Evolutionary conservation across 2,797 vertebrate genomes (phyloP).

Genomic region (Xenopus petersii): DNA sequence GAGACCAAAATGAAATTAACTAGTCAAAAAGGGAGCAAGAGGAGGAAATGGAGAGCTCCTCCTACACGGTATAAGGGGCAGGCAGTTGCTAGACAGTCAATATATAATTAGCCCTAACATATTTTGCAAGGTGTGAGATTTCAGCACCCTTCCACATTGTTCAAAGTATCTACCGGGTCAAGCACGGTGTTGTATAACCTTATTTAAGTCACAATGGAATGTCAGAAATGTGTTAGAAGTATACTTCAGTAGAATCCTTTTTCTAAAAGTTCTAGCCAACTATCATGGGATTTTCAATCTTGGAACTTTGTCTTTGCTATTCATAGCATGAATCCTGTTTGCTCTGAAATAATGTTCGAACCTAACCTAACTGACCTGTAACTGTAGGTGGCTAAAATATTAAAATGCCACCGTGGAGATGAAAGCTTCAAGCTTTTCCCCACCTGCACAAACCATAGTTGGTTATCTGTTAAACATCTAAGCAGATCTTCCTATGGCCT

Average conservation of each 20-base stretch:
- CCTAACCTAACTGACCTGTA: neutral
- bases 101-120: neutral
- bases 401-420: too few species aligned
- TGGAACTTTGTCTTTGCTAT: neutral
- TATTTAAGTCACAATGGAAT: constrained; percentile 5
- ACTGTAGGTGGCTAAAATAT: too few species aligned
- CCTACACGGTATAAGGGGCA: neutral
- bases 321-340: neutral
- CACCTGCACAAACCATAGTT: too few species aligned
- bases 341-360: neutral
- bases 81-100: neutral
- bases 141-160: neutral
- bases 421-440: too few species aligned
- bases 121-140: neutral
- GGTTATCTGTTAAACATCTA: too few species aligned
- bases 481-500: too few species aligned
- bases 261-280: neutral
- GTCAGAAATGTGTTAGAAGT: neutral
- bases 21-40: too few species aligned
- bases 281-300: neutral
- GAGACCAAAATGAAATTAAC: too few species aligned
- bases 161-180: neutral
- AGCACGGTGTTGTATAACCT: neutral
- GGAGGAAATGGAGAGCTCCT: neutral
- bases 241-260: neutral